These are phyloP conservation scores for Philopotamus ludificatus DNA, from an alignment of 1,140 invertebrate species.

Conservation along the genomic window DNA sequence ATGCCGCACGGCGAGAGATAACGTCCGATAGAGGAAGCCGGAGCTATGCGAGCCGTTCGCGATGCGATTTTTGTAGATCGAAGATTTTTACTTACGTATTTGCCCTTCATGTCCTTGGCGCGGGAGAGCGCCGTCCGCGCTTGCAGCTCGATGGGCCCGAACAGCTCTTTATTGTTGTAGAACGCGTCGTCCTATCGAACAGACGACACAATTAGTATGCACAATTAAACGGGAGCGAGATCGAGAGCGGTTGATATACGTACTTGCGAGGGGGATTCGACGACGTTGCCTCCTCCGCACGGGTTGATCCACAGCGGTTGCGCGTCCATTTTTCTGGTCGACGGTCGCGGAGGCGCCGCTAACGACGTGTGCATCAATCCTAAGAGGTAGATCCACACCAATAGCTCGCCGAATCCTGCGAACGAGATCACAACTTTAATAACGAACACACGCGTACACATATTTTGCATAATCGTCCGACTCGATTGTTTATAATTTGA, in stretches of 20 bases:
- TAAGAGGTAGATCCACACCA: constrained; percentile 32
- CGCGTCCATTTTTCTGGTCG: not conserved
- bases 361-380: constrained; percentile 32
- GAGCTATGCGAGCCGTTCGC: not conserved
- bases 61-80: not conserved
- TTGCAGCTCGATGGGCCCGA: constrained; percentile 52
- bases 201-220: too few species aligned
- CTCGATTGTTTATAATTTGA: not conserved
- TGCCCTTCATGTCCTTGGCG: constrained; percentile 51
- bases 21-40: constrained; percentile 35
- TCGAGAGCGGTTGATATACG: too few species aligned
- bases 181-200: not conserved
- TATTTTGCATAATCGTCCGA: not conserved
- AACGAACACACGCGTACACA: not conserved
- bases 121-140: constrained; percentile 53
- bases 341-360: constrained; percentile 25
- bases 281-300: constrained; percentile 51
- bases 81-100: constrained; percentile 54
- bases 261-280: constrained; percentile 42
- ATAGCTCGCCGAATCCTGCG: constrained; percentile 35
- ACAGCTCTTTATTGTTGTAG: constrained; percentile 42
- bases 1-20: constrained; percentile 36
- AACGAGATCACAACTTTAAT: constrained; percentile 7
- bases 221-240: too few species aligned
- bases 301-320: constrained; percentile 57